Conservation (phyloP, 2,797 vertebrate species). For the Rhincodon typus region DNA sequence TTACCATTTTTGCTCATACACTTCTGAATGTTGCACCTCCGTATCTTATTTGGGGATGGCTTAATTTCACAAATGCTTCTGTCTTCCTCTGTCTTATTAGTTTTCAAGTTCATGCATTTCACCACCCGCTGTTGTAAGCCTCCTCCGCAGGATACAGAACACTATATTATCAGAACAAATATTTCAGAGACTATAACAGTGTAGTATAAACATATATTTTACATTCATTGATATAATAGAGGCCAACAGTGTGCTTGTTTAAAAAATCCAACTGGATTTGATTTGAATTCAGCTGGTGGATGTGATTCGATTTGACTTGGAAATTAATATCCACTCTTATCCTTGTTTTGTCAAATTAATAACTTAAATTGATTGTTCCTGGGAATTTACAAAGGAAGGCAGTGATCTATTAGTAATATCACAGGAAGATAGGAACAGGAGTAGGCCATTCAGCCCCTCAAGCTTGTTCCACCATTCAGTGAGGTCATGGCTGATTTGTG, state of each 20-base stretch:
- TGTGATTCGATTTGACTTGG: background rate
- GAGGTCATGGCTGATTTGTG: no score
- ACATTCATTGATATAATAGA: background rate
- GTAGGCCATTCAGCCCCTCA: no score
- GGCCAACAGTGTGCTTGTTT: no score
- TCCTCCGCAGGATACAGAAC: conserved; percentile 56
- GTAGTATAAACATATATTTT: background rate
- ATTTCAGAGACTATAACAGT: background rate
- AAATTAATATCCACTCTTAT: background rate
- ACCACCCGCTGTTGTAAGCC: conserved; percentile 56
- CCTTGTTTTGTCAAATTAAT: background rate
- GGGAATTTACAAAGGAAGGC: background rate
- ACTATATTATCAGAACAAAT: conserved; percentile 50
- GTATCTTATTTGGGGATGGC: conserved; percentile 49
- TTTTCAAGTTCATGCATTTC: conserved; percentile 51
- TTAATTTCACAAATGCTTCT: conserved; percentile 49
- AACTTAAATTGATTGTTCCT: background rate
- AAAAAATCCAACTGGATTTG: background rate
- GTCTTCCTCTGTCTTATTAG: conserved; percentile 45
- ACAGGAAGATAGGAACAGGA: no score
- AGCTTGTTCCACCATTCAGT: no score
- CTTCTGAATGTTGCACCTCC: conserved; percentile 53
- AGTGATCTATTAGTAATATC: no score
- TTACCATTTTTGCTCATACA: conserved; percentile 53
- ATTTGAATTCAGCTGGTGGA: background rate